phyloP scores from a whole-genome alignment of 2,797 vertebrate genomes.

The Parambassis ranga region DNA sequence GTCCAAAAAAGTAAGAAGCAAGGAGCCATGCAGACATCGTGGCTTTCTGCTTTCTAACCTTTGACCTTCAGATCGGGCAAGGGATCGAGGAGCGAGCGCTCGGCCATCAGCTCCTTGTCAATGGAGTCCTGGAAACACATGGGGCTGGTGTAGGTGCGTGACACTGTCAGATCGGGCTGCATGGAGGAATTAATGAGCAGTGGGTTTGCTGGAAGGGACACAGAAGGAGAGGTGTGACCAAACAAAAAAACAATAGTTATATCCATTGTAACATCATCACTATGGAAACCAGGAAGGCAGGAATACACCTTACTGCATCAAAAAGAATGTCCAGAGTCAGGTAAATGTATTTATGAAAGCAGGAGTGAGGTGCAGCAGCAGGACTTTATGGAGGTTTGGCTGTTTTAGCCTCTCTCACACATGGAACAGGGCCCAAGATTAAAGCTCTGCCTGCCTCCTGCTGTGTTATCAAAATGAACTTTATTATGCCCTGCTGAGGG shows the following conservation, averaged over 20 bases:
- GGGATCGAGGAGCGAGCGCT: conserved; percentile 87
- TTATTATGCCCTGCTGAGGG: conserved; percentile 63
- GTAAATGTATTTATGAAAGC: too few species aligned
- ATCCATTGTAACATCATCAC: neutral
- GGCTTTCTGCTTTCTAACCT: conserved; percentile 76
- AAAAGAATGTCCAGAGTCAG: too few species aligned
- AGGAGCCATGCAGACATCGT: too few species aligned
- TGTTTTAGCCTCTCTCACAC: conserved; percentile 38
- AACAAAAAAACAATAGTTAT: too few species aligned
- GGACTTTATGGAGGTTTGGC: conserved; percentile 23
- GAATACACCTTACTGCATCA: neutral
- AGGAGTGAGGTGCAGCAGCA: neutral
- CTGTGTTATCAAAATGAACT: conserved; percentile 71
- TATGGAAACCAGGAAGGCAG: conserved; percentile 7
- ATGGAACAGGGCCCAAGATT: conserved; percentile 51
- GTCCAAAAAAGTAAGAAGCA: too few species aligned
- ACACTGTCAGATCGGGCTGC: conserved; percentile 92
- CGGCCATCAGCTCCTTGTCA: conserved; percentile 89
- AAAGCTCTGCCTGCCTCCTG: conserved; percentile 59
- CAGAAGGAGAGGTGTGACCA: neutral
- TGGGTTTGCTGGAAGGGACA: conserved; percentile 86
- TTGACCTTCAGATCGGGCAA: conserved; percentile 94
- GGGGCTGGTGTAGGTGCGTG: conserved; percentile 92
- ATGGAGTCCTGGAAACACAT: conserved; percentile 96
- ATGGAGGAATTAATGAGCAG: conserved; percentile 92